phyloP scores from a whole-genome alignment of 2,113 vertebrate genomes.

The Rhabdornis inornatus region DNA sequence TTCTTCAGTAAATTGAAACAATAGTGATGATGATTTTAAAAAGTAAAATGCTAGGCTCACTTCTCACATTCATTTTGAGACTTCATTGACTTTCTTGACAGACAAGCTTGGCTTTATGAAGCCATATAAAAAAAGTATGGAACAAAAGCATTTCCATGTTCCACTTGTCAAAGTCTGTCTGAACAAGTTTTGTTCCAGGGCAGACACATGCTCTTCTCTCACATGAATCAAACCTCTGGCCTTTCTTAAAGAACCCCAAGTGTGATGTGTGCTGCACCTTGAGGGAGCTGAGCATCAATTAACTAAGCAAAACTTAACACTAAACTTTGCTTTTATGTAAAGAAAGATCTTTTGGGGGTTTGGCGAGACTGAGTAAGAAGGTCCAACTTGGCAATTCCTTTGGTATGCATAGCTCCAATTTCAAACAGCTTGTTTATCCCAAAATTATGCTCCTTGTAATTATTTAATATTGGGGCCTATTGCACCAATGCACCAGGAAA shows the following conservation, averaged over 20 bases:
- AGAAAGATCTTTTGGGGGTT: not conserved
- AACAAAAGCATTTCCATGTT: conserved; percentile 33
- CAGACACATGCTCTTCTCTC: not conserved
- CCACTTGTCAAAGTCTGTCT: conserved; percentile 4
- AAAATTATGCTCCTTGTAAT: conserved; percentile 47
- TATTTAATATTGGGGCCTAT: conserved; percentile 25
- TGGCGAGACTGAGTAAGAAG: not conserved
- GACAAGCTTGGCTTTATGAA: not conserved
- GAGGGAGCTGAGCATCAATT: not conserved
- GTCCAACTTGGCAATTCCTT: conserved; percentile 17
- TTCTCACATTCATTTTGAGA: not conserved
- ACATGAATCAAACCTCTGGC: not conserved
- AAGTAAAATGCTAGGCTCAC: not conserved
- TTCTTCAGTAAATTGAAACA: not conserved
- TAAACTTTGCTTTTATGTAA: not conserved
- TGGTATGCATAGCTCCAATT: conserved; percentile 15
- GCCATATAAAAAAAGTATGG: not conserved
- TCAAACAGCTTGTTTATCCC: conserved; percentile 18
- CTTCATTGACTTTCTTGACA: not conserved
- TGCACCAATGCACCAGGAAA: not conserved
- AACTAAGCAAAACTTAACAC: not conserved
- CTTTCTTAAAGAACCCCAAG: not conserved
- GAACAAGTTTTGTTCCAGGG: conserved; percentile 9
- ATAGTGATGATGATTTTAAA: not conserved
- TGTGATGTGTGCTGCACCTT: not conserved